Evolutionary conservation across 2,888 invertebrate genomes (phyloP).

Genomic region (Amorpha juglandis): DNA sequence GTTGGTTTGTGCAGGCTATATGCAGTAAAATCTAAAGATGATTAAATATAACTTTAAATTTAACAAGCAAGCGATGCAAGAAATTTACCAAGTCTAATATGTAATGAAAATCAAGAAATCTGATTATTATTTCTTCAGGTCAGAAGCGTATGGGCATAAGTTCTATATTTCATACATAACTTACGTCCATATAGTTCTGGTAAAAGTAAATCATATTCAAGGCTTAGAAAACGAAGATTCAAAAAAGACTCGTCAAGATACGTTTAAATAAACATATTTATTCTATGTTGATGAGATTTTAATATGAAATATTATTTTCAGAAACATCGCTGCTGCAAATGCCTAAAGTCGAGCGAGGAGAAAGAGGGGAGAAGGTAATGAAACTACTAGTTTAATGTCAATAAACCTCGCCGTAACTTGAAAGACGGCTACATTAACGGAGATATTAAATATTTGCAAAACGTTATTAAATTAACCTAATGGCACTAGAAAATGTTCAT

Average conservation of each 20-base stretch:
- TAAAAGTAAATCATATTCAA: background rate
- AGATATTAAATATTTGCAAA: slow-evolving; percentile 25
- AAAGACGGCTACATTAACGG: slow-evolving; percentile 7
- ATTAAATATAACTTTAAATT: too few species aligned
- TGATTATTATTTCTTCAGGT: too few species aligned
- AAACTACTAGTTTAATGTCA: slow-evolving; percentile 31
- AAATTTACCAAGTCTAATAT: too few species aligned
- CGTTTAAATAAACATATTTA: background rate
- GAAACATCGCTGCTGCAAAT: slow-evolving; percentile 62
- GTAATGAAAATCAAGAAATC: too few species aligned
- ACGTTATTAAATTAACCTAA: slow-evolving; percentile 25
- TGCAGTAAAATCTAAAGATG: too few species aligned
- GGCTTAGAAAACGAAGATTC: background rate
- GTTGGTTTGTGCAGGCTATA: too few species aligned
- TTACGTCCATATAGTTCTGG: too few species aligned
- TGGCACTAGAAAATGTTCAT: slow-evolving; percentile 16
- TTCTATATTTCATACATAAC: too few species aligned
- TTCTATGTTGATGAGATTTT: background rate
- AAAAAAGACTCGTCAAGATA: background rate
- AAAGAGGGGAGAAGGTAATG: slow-evolving; percentile 76
- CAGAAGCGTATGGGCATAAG: too few species aligned
- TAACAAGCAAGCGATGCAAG: too few species aligned
- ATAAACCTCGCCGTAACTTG: slow-evolving; percentile 8
- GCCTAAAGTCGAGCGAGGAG: slow-evolving; percentile 63
- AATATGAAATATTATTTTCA: slow-evolving; percentile 49